Conservation (phyloP, 2,113 vertebrate species). For the Scophthalmus maximus region DNA sequence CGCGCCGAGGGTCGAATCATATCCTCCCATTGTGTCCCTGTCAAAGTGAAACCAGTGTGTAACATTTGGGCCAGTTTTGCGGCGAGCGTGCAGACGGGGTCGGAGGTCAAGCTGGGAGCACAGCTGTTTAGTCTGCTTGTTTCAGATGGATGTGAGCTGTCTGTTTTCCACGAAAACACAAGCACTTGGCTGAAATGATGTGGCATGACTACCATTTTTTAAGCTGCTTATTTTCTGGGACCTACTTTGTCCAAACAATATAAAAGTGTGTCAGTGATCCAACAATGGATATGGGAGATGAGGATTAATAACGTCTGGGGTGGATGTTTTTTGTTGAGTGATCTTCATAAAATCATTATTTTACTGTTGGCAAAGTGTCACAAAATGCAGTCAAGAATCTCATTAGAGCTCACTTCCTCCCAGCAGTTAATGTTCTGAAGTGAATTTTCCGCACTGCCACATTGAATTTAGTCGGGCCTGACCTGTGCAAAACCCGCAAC, state of each 20-base stretch:
- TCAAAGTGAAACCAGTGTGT: slow-evolving; percentile 56
- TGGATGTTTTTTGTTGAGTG: slow-evolving; percentile 4
- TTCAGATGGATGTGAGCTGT: slow-evolving; percentile 23
- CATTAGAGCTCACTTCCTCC: slow-evolving; percentile 53
- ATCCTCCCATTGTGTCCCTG: slow-evolving; percentile 59
- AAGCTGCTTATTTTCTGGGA: slow-evolving; percentile 39
- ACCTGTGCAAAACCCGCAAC: slow-evolving; percentile 66
- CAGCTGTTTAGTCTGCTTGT: slow-evolving; percentile 60
- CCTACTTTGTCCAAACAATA: slow-evolving; percentile 14
- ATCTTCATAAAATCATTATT: slow-evolving; percentile 21
- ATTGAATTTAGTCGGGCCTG: slow-evolving; percentile 65
- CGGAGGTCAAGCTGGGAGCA: slow-evolving; percentile 55
- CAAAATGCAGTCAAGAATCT: slow-evolving; percentile 34
- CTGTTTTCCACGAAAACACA: slow-evolving; percentile 28
- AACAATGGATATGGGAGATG: slow-evolving; percentile 25
- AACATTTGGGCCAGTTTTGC: slow-evolving; percentile 50
- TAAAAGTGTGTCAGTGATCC: slow-evolving; percentile 22
- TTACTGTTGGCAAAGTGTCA: slow-evolving; percentile 27
- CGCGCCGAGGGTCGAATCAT: slow-evolving; percentile 5
- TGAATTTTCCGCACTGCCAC: slow-evolving; percentile 72
- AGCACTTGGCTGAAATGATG: slow-evolving; percentile 35
- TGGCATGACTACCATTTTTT: slow-evolving; percentile 13
- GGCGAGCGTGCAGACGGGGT: slow-evolving; percentile 33
- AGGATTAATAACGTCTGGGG: slow-evolving; percentile 40
- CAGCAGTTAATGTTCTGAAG: slow-evolving; percentile 61